Evolutionary conservation across 92 coral and sea anemone species (phyloP).

Genomic region (Phenganax marumi): DNA sequence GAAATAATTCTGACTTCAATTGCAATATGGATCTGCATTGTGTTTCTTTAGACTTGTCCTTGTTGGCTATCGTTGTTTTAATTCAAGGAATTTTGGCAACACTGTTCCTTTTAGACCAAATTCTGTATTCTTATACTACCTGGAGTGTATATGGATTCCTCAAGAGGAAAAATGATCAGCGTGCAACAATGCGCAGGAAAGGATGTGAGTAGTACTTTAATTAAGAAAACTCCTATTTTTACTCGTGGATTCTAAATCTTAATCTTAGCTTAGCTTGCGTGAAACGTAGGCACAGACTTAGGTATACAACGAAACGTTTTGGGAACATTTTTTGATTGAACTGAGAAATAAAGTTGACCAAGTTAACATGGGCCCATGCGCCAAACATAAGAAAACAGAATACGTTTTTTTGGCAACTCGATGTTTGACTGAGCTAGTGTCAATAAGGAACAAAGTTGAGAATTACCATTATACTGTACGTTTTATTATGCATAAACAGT

Average conservation of each 20-base stretch:
- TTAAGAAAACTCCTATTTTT: background rate
- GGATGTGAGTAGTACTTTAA: conserved; percentile 16
- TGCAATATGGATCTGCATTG: background rate
- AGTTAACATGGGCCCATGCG: too few relatives aligned
- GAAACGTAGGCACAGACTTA: too few relatives aligned
- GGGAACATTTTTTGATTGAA: too few relatives aligned
- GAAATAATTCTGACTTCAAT: too few relatives aligned
- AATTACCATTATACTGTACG: too few relatives aligned
- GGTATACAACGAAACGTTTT: too few relatives aligned
- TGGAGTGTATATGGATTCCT: conserved; percentile 4
- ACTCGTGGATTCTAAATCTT: background rate
- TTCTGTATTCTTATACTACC: conserved; percentile 47
- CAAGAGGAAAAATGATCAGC: background rate
- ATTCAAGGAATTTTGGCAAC: conserved; percentile 56
- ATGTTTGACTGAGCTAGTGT: too few relatives aligned
- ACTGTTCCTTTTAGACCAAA: conserved; percentile 53
- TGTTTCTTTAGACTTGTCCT: conserved; percentile 50
- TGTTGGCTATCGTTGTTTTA: conserved; percentile 49
- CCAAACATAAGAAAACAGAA: too few relatives aligned
- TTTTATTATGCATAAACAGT: too few relatives aligned
- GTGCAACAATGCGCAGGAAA: conserved; percentile 2
- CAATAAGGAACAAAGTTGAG: too few relatives aligned
- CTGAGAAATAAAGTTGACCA: too few relatives aligned
- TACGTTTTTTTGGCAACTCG: too few relatives aligned
- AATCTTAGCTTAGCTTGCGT: background rate